A percentile compares a stretch with the other conserved stretches of the same genome.
phyloP scores from a whole-genome alignment of 2,797 vertebrate genomes.

The Cuniculus paca region DNA sequence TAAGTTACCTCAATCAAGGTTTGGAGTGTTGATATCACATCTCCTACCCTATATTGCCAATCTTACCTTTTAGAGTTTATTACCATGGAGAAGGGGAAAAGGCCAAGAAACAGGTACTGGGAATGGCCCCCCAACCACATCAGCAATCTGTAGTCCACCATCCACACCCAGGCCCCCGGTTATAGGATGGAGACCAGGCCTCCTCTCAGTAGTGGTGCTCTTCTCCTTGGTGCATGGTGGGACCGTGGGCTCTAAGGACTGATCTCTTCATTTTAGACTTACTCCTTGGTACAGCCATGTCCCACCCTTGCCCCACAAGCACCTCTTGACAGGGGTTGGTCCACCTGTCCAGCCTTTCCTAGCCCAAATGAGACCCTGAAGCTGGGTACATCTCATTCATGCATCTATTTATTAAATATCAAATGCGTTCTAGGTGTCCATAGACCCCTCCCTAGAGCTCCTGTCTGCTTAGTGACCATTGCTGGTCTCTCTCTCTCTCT shows the following conservation, averaged over 20 bases:
- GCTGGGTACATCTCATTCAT: not conserved
- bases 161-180: too few species aligned
- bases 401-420: not conserved
- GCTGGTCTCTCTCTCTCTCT: too few species aligned
- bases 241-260: not conserved
- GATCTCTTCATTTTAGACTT: not conserved
- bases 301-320: not conserved
- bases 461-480: not conserved
- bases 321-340: not conserved
- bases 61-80: not conserved
- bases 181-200: not conserved
- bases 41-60: accelerated
- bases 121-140: not conserved
- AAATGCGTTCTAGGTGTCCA: not conserved
- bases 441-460: not conserved
- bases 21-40: not conserved
- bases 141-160: not conserved
- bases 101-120: not conserved
- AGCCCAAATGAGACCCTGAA: not conserved
- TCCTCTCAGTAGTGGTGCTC: not conserved
- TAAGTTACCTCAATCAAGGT: not conserved
- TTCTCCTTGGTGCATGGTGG: not conserved
- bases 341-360: not conserved
- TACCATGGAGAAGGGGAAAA: not conserved
- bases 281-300: not conserved